These are phyloP conservation scores for Patella caerulea DNA, from an alignment of 2,888 invertebrate genomes.

Conservation along the genomic window DNA sequence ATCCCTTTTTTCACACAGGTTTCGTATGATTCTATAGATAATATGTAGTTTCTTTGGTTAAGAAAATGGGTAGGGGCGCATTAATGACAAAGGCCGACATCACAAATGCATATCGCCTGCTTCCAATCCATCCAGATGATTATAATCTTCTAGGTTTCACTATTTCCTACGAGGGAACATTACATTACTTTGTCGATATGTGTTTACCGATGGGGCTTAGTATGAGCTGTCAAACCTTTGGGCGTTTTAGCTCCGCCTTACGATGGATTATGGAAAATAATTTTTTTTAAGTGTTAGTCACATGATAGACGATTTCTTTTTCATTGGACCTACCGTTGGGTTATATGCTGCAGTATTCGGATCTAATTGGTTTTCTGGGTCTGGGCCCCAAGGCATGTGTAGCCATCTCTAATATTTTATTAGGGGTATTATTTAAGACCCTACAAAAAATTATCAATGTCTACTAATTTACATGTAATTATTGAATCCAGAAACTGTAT, in stretches of 20 bases:
- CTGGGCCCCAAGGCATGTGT: conserved; percentile 1
- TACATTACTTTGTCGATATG: conserved; percentile 2
- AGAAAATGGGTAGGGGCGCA: not conserved
- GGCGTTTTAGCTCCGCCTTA: conserved; percentile 4
- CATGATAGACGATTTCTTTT: not conserved
- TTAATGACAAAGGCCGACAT: conserved; percentile 9
- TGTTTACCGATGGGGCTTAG: conserved; percentile 5
- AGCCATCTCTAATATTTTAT: too few relatives aligned
- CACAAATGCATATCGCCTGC: not conserved
- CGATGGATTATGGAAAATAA: conserved; percentile 4
- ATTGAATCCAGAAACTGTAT: too few relatives aligned
- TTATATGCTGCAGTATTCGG: conserved; percentile 16
- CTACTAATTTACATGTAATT: too few relatives aligned
- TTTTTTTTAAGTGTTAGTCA: not conserved
- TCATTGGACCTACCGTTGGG: not conserved
- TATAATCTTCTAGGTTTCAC: not conserved
- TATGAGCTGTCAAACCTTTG: not conserved
- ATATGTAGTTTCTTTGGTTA: not conserved
- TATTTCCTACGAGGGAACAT: not conserved
- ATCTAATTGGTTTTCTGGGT: conserved; percentile 7
- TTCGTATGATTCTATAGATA: not conserved
- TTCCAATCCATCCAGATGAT: too few relatives aligned
- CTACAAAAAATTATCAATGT: too few relatives aligned
- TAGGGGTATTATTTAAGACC: too few relatives aligned
- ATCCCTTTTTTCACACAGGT: not conserved